Evolutionary conservation across 2,888 invertebrate genomes (phyloP), one percentile per base, ranked within the genome.

Genomic region (Clepsis dumicolana): DNA sequence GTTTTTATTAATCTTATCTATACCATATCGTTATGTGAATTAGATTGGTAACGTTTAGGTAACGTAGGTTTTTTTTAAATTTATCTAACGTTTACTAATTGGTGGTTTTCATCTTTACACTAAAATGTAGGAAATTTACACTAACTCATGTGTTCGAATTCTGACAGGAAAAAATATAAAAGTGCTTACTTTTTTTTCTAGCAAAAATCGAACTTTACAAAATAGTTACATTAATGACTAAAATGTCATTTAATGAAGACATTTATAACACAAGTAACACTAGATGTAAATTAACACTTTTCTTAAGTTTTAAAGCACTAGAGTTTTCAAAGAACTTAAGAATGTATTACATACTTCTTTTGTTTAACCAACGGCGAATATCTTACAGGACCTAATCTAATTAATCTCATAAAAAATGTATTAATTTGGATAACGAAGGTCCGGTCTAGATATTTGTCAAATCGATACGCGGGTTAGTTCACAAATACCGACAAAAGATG

Each of bases 401-500:
- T 38, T 3, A 32, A 8, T 32, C 10, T 32, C 10, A 32, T n/a
- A 38, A 38, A 16, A n/a, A n/a, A n/a, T n/a, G n/a, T n/a, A n/a
- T n/a, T n/a, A n/a, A n/a, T n/a, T n/a, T n/a, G n/a, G n/a, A n/a
- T n/a, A 16, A 41, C 3, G 4, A 5, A 41, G 41, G 7, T 41
- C 41, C 41, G 3, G 16, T 41, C n/a, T 41, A 41, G 41, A 16
- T 41, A 41, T n/a, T 41, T 3, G 16, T 52, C 16, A 21, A 27
- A 52, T 48, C 53, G 32, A 48, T 56, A 54, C 67, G 67, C 62
- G 56, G 67, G 67, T 57, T 25, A 27, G 21, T 63, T 68, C 68
- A 68, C 68, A 68, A 68, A 67, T 57, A 59, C 54, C 56, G 52
- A 44, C 59, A 63, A 59, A 70, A 75, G 78, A 74, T 79, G 79